phyloP scores from a whole-genome alignment of 2,888 invertebrate genomes.

The Diadegma fenestrale region DNA sequence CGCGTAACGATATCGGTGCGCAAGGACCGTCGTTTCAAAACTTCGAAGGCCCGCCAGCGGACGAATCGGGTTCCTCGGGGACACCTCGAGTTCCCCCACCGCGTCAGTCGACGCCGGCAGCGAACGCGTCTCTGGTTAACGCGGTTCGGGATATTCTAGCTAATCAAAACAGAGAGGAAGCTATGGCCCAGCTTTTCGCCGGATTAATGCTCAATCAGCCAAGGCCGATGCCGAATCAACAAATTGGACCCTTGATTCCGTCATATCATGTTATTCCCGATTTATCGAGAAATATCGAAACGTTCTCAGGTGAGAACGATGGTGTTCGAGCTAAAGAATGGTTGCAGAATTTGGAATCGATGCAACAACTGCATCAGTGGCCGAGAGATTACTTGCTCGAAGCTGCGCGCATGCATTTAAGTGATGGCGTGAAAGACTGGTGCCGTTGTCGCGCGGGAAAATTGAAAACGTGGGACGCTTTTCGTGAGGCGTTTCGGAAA shows the following conservation, averaged over 20 bases:
- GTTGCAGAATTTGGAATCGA: not conserved
- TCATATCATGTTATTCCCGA: constrained; percentile 1
- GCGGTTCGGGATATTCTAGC: not conserved
- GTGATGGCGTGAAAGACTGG: constrained; percentile 3
- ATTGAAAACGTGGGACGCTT: constrained; percentile 2
- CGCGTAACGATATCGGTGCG: not conserved
- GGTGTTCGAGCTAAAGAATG: not conserved
- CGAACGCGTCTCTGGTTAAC: not conserved
- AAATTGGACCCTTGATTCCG: not conserved
- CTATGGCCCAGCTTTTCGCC: not conserved
- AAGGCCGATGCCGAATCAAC: not conserved
- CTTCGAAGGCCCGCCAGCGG: not conserved
- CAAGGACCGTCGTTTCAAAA: not conserved
- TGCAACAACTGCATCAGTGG: constrained; percentile 3
- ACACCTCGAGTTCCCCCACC: not conserved
- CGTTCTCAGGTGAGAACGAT: not conserved
- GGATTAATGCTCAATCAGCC: not conserved
- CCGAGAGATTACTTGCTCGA: not conserved
- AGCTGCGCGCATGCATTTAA: constrained; percentile 1
- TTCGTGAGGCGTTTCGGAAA: constrained; percentile 5
- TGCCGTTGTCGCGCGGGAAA: not conserved
- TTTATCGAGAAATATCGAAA: not conserved
- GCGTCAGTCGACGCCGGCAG: not conserved
- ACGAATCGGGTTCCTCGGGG: not conserved
- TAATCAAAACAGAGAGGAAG: not conserved